These are phyloP conservation scores for Pangasius mekongensis DNA, from an alignment of 2,797 vertebrate genomes.

Conservation along the genomic window DNA sequence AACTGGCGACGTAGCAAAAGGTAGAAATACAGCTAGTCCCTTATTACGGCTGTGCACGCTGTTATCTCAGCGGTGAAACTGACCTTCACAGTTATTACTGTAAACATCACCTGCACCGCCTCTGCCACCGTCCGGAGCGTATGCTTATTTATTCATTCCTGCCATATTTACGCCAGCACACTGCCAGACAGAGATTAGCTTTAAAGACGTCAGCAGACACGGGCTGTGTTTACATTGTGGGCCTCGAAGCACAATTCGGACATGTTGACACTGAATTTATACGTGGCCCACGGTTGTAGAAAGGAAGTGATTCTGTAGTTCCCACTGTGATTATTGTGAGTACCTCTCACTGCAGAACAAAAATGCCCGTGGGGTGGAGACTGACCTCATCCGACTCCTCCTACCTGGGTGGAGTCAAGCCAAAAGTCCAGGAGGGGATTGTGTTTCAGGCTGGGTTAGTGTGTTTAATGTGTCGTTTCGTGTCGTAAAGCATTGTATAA, in stretches of 20 bases:
- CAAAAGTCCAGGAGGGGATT: background rate
- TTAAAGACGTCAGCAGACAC: constrained; percentile 15
- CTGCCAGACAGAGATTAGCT: constrained; percentile 22
- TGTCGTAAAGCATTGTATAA: background rate
- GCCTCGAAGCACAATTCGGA: background rate
- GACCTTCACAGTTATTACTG: constrained; percentile 49
- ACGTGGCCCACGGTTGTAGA: background rate
- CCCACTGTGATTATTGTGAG: background rate
- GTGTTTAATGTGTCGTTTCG: background rate
- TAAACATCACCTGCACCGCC: constrained; percentile 40
- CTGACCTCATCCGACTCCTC: background rate
- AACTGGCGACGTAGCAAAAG: background rate
- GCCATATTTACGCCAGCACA: constrained; percentile 34
- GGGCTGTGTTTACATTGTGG: background rate
- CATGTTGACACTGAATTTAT: too few relatives aligned
- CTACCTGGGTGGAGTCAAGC: background rate
- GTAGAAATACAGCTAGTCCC: background rate
- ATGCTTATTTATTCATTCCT: constrained; percentile 32
- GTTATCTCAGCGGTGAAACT: constrained; percentile 9
- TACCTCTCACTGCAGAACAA: background rate
- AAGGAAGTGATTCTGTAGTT: background rate
- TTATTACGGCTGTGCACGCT: background rate
- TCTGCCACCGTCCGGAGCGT: background rate
- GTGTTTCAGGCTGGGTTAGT: background rate
- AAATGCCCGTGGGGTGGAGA: background rate